Evolutionary conservation across 2,797 vertebrate species (phyloP), one percentile per base, ranked within the genome.

Genomic region (Sphaeramia orbicularis): DNA sequence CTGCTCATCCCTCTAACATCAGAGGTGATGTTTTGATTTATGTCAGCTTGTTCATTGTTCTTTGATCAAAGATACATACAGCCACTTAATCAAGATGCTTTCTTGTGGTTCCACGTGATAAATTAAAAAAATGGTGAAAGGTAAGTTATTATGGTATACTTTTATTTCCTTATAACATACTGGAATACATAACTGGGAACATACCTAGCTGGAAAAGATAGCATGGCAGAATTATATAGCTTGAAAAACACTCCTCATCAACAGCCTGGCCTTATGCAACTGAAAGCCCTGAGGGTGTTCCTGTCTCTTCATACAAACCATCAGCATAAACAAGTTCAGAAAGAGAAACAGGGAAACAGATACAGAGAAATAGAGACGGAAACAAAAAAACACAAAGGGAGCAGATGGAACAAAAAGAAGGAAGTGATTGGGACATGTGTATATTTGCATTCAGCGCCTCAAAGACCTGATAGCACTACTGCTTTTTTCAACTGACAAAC

Each of bases 211-310:
- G 24, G 6, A 49, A 44, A 36, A 47, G 30, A 40, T 61, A 44
- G 43, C 1, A 7, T 59, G 52, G 21, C 14, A 35, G 35, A 14
- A 50, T 45, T 4, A 32, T 21, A 79, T 36, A 56, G 1, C 32
- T 2, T 35, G 40, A 60, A 16, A 16, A 43, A 18, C 18, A 12
- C 27, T 19, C 24, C 24, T 53, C 16, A 78, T 58, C 13, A 71
- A 57, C 74, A 44, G 7, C 36, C 13, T 13, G 16, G 10, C 58
- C 30, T 81, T 72, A 62, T 65, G 51, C 57, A 88, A 89, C 51
- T 69, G 40, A 69, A 73, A 65, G 15, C 70, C 74, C 64, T 51
- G 41, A 11, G 85, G 71, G 77, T 65, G 43, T 89, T 87, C 71
- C 67, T 79, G 63, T 14, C 59, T 67, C 48, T 73, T 18, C 13